Evolutionary conservation across 2,797 vertebrate species (phyloP).

Genomic region (Falco concolor): DNA sequence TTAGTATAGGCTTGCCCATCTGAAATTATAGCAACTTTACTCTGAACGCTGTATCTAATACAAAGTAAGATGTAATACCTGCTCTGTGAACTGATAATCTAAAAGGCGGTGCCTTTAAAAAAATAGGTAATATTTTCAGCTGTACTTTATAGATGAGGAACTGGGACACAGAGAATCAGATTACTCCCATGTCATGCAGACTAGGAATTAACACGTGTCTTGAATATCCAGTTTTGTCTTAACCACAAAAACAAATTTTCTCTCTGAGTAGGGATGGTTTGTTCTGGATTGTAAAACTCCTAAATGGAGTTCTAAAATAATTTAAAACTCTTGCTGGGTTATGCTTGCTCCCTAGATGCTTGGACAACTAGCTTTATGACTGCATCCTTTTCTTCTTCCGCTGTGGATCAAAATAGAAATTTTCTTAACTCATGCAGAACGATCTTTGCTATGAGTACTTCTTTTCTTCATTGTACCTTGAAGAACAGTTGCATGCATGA

Average conservation of each 20-base stretch:
- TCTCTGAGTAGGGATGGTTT: background rate
- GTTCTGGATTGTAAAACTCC: background rate
- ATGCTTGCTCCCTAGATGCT: background rate
- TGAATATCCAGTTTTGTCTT: slow-evolving; percentile 17
- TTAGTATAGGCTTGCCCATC: background rate
- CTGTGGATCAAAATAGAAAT: background rate
- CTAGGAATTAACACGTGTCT: slow-evolving; percentile 23
- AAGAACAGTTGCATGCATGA: background rate
- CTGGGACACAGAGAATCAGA: background rate
- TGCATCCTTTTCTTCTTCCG: background rate
- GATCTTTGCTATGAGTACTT: background rate
- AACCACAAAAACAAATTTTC: slow-evolving; percentile 25
- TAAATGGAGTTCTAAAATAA: background rate
- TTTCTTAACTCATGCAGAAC: background rate
- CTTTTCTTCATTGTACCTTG: background rate
- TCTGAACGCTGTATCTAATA: background rate
- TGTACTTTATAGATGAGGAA: background rate
- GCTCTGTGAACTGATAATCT: background rate
- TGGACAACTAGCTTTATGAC: background rate
- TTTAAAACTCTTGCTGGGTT: background rate
- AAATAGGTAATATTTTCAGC: background rate
- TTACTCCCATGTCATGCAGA: slow-evolving; percentile 1
- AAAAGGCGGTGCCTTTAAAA: background rate
- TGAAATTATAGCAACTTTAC: background rate
- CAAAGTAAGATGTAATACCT: background rate